Evolutionary conservation across 2,113 vertebrate genomes (phyloP).

Genomic region (Onychostoma macrolepis): DNA sequence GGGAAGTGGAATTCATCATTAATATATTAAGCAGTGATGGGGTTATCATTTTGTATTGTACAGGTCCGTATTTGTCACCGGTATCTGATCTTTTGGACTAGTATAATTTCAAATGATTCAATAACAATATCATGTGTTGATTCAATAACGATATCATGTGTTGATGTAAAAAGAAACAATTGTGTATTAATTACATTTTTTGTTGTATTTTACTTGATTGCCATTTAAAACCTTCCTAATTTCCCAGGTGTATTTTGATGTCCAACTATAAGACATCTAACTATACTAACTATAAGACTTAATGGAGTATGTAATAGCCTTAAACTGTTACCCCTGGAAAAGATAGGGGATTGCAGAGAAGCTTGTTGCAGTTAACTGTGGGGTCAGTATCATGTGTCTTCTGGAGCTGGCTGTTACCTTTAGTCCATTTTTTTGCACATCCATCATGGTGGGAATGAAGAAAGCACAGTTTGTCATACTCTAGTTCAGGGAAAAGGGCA

Average conservation of each 20-base stretch:
- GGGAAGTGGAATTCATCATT: background rate
- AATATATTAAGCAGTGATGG: background rate
- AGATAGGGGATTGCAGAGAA: slow-evolving; percentile 1
- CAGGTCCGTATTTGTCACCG: background rate
- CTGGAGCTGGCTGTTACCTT: slow-evolving; percentile 21
- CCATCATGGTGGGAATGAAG: slow-evolving; percentile 17
- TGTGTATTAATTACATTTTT: background rate
- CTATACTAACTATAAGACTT: background rate
- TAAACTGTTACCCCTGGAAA: background rate
- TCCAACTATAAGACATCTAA: background rate
- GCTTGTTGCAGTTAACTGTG: slow-evolving; percentile 15
- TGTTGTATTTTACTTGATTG: background rate
- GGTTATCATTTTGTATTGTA: background rate
- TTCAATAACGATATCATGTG: background rate
- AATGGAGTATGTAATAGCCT: background rate
- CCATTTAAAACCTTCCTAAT: background rate
- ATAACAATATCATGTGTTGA: too few relatives aligned
- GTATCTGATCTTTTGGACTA: background rate
- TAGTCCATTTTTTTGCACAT: slow-evolving; percentile 20
- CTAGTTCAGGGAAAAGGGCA: background rate
- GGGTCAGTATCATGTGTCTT: slow-evolving; percentile 36
- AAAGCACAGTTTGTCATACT: slow-evolving; percentile 24
- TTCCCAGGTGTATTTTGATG: background rate
- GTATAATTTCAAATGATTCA: background rate
- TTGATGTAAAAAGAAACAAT: background rate